Evolutionary conservation across 2,113 vertebrate genomes (phyloP).

Genomic region (Etia nguti): DNA sequence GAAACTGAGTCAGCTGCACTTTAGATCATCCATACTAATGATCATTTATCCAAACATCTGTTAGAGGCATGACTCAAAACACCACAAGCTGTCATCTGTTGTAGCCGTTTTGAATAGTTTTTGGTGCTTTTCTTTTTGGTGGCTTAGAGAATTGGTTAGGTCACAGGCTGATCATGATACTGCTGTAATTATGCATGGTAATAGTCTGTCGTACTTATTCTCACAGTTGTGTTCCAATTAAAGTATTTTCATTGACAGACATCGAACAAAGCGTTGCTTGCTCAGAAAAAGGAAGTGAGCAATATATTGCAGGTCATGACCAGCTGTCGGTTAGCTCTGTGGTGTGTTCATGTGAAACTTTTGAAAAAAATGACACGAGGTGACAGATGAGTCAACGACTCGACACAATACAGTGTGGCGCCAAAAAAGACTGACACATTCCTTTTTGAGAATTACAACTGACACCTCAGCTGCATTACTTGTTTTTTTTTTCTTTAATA

Average conservation of each 20-base stretch:
- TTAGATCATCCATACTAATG: not conserved
- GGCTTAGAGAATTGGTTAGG: not conserved
- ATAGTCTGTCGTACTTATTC: not conserved
- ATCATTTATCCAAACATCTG: not conserved
- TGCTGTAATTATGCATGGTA: not conserved
- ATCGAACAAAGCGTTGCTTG: not conserved
- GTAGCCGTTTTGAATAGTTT: not conserved
- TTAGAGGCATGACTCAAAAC: not conserved
- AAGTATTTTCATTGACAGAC: not conserved
- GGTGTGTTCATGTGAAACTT: not conserved
- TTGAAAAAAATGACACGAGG: not conserved
- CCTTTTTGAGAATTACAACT: not conserved
- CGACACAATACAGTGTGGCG: accelerated
- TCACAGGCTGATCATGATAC: not conserved
- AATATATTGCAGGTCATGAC: not conserved
- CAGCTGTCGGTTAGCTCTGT: not conserved
- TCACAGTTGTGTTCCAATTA: not conserved
- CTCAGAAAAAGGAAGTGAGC: not conserved
- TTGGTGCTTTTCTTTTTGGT: not conserved
- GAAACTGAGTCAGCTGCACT: not conserved
- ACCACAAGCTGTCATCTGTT: not conserved
- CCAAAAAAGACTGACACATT: not conserved
- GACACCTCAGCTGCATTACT: not conserved
- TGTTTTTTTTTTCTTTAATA: not conserved
- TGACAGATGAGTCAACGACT: not conserved